phyloP scores from a whole-genome alignment of 2,888 invertebrate species.

The Aethes cnicana region DNA sequence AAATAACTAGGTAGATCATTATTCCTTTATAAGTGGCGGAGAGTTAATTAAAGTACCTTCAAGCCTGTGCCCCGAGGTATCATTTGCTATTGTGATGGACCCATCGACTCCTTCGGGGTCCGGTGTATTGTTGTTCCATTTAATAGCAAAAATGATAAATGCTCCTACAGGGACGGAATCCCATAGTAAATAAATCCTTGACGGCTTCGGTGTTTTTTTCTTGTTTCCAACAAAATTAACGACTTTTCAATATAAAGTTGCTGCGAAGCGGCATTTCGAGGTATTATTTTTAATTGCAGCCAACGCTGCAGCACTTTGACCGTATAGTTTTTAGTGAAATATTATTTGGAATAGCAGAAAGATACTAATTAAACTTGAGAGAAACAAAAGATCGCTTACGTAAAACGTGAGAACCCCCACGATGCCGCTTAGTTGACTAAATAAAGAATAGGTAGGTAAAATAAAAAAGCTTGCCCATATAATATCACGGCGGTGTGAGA shows the following conservation, averaged over 20 bases:
- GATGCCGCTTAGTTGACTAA: conserved; percentile 43
- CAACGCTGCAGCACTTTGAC: conserved; percentile 9
- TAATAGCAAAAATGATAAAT: conserved; percentile 82
- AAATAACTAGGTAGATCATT: conserved; percentile 56
- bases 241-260: conserved; percentile 21
- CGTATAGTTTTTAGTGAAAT: conserved; percentile 24
- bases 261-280: not conserved
- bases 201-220: conserved; percentile 35
- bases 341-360: conserved; percentile 55
- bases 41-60: conserved; percentile 79
- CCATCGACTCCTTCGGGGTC: conserved; percentile 75
- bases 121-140: conserved; percentile 68
- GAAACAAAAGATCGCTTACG: conserved; percentile 61
- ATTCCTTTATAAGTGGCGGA: conserved; percentile 67
- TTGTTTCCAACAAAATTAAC: conserved; percentile 18
- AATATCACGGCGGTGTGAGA: conserved; percentile 64
- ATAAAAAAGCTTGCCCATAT: conserved; percentile 61
- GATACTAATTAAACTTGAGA: conserved; percentile 71
- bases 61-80: conserved; percentile 71
- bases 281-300: conserved; percentile 15
- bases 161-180: conserved; percentile 62
- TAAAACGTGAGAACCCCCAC: conserved; percentile 75
- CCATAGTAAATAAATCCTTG: conserved; percentile 52
- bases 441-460: conserved; percentile 49
- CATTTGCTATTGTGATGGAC: conserved; percentile 79